Evolutionary conservation across 2,888 invertebrate species (phyloP), one percentile per base, ranked within the genome.

Genomic region (Latrodectus hesperus): DNA sequence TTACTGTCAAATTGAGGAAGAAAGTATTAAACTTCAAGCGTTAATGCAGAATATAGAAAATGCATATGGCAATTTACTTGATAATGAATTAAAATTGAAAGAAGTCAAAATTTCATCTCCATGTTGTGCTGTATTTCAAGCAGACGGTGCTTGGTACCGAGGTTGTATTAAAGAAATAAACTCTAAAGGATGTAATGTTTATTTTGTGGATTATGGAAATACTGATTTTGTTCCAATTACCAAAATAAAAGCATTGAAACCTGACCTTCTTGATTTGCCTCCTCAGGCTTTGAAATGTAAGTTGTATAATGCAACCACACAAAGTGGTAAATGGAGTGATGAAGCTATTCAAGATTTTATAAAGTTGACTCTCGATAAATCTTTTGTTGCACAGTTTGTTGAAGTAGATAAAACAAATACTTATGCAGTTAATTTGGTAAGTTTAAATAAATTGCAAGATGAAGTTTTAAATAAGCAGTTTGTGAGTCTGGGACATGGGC

Each of bases 181-280:
- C 4, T 16, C 64, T 4, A 12, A 72, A 2, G 26, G 67, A 9
- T 88, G 78, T 14, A 89, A 90, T 72, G 91, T 92, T 9, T 90
- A 90, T 49, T 92, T 91, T 90, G 91, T 92, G 22, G 92, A 92
- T 89, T 92, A 91, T 90, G 92, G 92, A 11, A 92, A 92, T 85
- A 89, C 90, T 14, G 91, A 91, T 79, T 75, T 70, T 9, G 90
- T 91, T 14, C 70, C 90, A 9, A 80, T 80, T 17, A 80, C 90
- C 1, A 90, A 90, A 22, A 84, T 92, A 22, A 90, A 91, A 64
- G 89, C 86, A n/a, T 85, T 92, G 5, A 90, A 90, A n/a, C 80
- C 90, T 8, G 90, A 90, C 12, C 91, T 91, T 86, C 73, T 90
- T 16, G 74, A 75, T 16, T 89, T 91, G 10, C 91, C 91, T 9